These are phyloP conservation scores for Zophobas atratus DNA, from an alignment of 1,140 invertebrate genomes.

Conservation along the genomic window DNA sequence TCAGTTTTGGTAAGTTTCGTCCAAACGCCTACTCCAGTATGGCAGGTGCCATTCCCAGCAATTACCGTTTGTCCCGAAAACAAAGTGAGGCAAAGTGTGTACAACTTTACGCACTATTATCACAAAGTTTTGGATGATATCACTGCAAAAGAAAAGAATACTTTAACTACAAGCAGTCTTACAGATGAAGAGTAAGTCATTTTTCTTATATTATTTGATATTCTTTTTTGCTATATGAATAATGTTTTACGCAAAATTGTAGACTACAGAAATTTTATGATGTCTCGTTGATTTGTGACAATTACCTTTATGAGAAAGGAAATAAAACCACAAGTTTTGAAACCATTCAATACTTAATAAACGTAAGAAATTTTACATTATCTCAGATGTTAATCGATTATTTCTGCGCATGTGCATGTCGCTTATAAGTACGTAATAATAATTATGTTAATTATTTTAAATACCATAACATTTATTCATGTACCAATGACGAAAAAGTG, in stretches of 20 bases:
- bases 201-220: background rate
- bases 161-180: conserved; percentile 50
- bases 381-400: background rate
- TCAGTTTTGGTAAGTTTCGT: conserved; percentile 75
- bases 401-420: no score
- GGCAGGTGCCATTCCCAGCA: conserved; percentile 73
- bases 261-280: conserved; percentile 69
- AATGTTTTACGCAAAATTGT: background rate
- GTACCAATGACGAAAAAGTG: no score
- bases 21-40: conserved; percentile 71
- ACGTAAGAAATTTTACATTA: conserved; percentile 60
- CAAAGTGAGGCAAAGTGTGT: conserved; percentile 63
- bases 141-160: conserved; percentile 67
- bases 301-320: conserved; percentile 67
- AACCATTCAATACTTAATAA: conserved; percentile 69
- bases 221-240: background rate
- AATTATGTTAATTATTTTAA: no score
- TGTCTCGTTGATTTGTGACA: conserved; percentile 71
- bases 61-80: conserved; percentile 73
- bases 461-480: no score
- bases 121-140: conserved; percentile 59
- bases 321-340: conserved; percentile 65
- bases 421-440: no score
- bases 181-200: conserved; percentile 71
- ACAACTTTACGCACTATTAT: conserved; percentile 66